Evolutionary conservation across 2,113 vertebrate species (phyloP), one percentile per base, ranked within the genome.

Genomic region (Geococcyx californianus): DNA sequence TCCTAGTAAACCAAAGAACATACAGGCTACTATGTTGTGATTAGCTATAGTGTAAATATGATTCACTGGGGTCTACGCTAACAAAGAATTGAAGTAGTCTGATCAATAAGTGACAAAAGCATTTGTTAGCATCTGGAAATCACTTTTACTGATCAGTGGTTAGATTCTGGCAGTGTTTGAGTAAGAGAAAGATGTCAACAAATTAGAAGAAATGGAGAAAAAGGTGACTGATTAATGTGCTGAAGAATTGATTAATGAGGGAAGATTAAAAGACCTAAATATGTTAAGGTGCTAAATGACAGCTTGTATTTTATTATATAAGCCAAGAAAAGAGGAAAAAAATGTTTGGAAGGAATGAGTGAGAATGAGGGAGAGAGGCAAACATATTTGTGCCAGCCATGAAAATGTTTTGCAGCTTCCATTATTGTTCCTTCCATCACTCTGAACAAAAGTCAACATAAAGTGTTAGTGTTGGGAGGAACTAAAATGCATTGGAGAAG

Each of bases 131-230:
- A 63, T 31, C 63, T 86, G 72, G 63, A 95, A 94, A 89, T 74
- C 25, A 19, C 59, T 88, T 73, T 34, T 70, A 76, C 63, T 56
- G 42, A 60, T 60, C 78, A 72, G 31, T 19, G 12, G 28, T 26
- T 62, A 62, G 18, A 64, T 24, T 23, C 24, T 84, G 56, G 38
- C 38, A 69, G 26, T 47, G 69, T 72, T 66, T 91, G 49, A 79
- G 79, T 70, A 77, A n/a, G 21, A 84, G 69, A 64, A 82, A 68
- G 34, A 67, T 25, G 29, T 78, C 80, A 92, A 64, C 63, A 94
- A 68, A 87, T 60, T 16, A 87, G 62, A 90, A 94, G 49, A 87
- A 92, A 89, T 29, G 36, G 56, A 79, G 66, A 87, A 78, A 95
- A 87, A 8, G 13, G 17, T 68, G 89, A 82, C n/a, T 84, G 47